Evolutionary conservation across 2,888 invertebrate species (phyloP).

Genomic region (Dendrolimus pini): DNA sequence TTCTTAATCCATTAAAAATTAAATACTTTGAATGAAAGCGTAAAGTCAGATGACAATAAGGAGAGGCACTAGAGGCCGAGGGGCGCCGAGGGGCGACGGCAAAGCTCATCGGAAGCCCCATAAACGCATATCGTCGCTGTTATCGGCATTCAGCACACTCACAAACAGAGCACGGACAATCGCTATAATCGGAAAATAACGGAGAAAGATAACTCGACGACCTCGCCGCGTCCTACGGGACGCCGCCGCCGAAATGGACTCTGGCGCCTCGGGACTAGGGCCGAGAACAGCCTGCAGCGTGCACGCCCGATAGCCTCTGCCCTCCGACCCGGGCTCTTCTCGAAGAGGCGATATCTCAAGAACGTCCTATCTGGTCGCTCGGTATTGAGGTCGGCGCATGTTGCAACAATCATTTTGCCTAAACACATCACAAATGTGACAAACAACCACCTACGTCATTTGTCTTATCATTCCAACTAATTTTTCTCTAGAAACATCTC

Average conservation of each 20-base stretch:
- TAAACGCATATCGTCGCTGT: no score
- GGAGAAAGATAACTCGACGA: conserved; percentile 41
- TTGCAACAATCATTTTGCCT: background rate
- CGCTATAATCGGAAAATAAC: conserved; percentile 62
- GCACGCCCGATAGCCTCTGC: conserved; percentile 31
- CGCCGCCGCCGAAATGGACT: conserved; percentile 5
- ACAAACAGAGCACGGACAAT: conserved; percentile 28
- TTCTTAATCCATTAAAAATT: no score
- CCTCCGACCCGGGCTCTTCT: conserved; percentile 35
- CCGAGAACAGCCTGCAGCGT: conserved; percentile 7
- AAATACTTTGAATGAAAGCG: no score
- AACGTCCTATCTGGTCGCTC: conserved; percentile 27
- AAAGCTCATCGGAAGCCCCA: no score
- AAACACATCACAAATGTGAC: background rate
- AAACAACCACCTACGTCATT: background rate
- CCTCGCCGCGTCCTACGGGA: conserved; percentile 12
- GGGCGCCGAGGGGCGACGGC: no score
- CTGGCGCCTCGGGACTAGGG: conserved; percentile 5
- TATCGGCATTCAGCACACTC: conserved; percentile 2
- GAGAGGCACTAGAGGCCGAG: no score
- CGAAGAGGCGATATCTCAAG: conserved; percentile 30
- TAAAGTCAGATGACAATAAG: no score
- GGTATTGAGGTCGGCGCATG: conserved; percentile 2
- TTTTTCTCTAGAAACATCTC: no score
- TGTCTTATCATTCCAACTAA: no score